A percentile compares a stretch with the other conserved stretches of the same genome.
These are phyloP conservation scores for Sinonovacula constricta DNA, from an alignment of 1,140 invertebrate species.

Conservation along the genomic window DNA sequence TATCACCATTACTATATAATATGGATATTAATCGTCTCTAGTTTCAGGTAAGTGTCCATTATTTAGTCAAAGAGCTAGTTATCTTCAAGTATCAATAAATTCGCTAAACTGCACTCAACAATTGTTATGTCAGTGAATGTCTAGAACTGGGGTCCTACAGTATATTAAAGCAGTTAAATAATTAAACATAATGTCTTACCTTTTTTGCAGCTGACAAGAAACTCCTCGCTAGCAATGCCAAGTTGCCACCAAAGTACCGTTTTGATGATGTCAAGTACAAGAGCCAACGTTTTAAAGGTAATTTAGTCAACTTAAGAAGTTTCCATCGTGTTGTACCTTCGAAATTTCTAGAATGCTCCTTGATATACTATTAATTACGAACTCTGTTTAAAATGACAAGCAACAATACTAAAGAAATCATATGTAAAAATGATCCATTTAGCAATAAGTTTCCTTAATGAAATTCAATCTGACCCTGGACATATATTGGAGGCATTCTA, in stretches of 20 bases:
- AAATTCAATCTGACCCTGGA: constrained; percentile 32
- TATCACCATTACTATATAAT: too few species aligned
- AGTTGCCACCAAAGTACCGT: constrained; percentile 28
- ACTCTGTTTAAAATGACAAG: too few species aligned
- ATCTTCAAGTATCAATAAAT: too few species aligned
- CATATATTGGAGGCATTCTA: constrained; percentile 29
- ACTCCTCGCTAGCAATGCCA: constrained; percentile 32
- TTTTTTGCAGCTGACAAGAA: constrained; percentile 33
- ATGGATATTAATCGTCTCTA: too few species aligned
- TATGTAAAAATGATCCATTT: constrained; percentile 33
- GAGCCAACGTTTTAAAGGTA: constrained; percentile 29
- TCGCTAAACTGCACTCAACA: too few species aligned
- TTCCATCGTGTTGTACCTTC: constrained; percentile 22
- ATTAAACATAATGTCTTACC: constrained; percentile 29
- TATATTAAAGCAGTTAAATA: constrained; percentile 28
- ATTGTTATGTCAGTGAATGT: too few species aligned
- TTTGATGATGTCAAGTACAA: constrained; percentile 32
- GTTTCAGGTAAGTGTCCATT: too few species aligned
- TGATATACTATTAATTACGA: constrained; percentile 25
- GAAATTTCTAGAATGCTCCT: constrained; percentile 33
- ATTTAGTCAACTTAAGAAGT: constrained; percentile 34
- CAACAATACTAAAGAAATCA: constrained; percentile 34
- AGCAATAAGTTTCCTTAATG: constrained; percentile 25
- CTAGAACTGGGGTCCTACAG: constrained; percentile 13
- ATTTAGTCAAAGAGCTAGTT: too few species aligned